Evolutionary conservation across 1,140 invertebrate genomes (phyloP).

Genomic region (Akabosia matsudoensis): DNA sequence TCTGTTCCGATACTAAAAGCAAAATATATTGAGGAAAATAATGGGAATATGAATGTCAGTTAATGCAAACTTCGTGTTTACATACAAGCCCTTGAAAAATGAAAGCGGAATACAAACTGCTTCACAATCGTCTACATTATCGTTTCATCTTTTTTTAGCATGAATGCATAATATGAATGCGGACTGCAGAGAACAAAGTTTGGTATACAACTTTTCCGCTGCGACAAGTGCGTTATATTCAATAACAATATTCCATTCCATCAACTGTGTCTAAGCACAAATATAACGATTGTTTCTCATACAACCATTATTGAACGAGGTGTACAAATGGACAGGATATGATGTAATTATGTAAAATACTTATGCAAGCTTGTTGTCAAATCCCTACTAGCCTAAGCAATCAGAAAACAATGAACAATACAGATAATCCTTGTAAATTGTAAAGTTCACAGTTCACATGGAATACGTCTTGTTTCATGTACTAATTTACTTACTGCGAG

Average conservation of each 20-base stretch:
- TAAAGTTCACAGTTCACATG: no score
- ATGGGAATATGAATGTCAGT: neutral
- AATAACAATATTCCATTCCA: no score
- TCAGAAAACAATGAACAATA: neutral
- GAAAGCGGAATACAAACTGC: neutral
- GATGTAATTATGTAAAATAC: neutral
- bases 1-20: no score
- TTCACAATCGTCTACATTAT: neutral
- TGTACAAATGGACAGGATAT: neutral
- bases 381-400: no score
- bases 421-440: no score
- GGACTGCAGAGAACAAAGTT: neutral
- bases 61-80: neutral
- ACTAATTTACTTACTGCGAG: no score
- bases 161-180: neutral
- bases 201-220: no score
- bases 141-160: neutral
- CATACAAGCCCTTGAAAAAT: neutral
- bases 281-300: no score
- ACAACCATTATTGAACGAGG: neutral
- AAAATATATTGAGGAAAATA: no score
- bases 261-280: no score
- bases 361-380: no score
- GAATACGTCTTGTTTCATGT: neutral
- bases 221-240: no score